phyloP scores from a whole-genome alignment of 1,140 invertebrate species.

The Aphaenogaster rudis region DNA sequence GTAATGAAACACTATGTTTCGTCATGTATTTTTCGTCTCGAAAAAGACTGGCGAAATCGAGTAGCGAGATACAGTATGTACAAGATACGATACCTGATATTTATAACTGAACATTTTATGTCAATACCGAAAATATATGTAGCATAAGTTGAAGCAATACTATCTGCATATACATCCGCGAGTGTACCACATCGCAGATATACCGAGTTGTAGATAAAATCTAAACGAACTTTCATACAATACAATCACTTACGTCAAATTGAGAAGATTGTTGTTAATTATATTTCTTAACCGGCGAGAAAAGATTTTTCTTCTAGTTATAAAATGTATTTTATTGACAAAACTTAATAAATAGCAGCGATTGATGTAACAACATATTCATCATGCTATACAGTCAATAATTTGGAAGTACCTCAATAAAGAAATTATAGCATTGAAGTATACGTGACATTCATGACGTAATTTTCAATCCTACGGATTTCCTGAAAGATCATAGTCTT shows the following conservation, averaged over 20 bases:
- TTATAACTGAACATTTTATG: slow-evolving; percentile 66
- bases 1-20: slow-evolving; percentile 58
- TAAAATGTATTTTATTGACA: slow-evolving; percentile 73
- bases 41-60: slow-evolving; percentile 67
- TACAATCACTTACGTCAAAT: slow-evolving; percentile 28
- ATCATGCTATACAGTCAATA: slow-evolving; percentile 57
- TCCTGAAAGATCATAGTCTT: neutral
- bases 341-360: slow-evolving; percentile 71
- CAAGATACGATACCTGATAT: slow-evolving; percentile 76
- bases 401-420: slow-evolving; percentile 68
- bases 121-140: slow-evolving; percentile 65
- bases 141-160: slow-evolving; percentile 61
- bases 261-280: slow-evolving; percentile 49
- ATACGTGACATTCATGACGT: neutral
- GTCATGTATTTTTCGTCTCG: slow-evolving; percentile 36
- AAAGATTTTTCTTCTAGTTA: slow-evolving; percentile 53
- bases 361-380: slow-evolving; percentile 59
- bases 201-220: slow-evolving; percentile 47
- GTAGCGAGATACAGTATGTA: slow-evolving; percentile 62
- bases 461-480: slow-evolving; percentile 6
- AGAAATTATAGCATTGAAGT: slow-evolving; percentile 51
- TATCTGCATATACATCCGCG: slow-evolving; percentile 27
- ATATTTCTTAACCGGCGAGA: slow-evolving; percentile 54
- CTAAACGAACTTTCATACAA: slow-evolving; percentile 12
- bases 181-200: slow-evolving; percentile 28